A percentile compares a stretch with the other conserved stretches of the same genome.
Conservation (phyloP, 2,797 vertebrate genomes). For the Clarias fuscus region DNA sequence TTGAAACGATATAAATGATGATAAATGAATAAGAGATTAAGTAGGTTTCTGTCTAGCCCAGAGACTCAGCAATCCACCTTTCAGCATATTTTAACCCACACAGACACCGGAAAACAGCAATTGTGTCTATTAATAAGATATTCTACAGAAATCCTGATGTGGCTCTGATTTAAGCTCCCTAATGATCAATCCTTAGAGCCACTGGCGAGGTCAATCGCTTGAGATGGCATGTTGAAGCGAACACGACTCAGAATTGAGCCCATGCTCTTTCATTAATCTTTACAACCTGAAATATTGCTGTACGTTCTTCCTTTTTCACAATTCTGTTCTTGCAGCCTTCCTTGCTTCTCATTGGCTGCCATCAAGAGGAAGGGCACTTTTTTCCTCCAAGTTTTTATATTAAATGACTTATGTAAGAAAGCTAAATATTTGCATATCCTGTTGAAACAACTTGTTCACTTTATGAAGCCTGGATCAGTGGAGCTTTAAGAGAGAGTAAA, state of each 20-base stretch:
- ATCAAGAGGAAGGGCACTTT: conserved; percentile 52
- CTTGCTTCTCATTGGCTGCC: conserved; percentile 57
- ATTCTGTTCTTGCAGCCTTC: conserved; percentile 9
- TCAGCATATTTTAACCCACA: not conserved
- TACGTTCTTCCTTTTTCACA: not conserved
- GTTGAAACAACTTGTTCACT: conserved; percentile 70
- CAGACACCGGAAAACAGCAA: not conserved
- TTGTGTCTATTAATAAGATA: not conserved
- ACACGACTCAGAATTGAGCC: not conserved
- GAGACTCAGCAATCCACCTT: not conserved
- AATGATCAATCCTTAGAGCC: not conserved
- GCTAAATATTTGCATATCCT: conserved; percentile 72
- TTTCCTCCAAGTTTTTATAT: conserved; percentile 73
- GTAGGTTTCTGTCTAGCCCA: too few species aligned
- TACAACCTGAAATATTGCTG: not conserved
- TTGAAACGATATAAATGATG: not conserved
- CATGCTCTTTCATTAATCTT: not conserved
- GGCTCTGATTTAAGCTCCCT: not conserved
- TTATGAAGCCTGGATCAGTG: conserved; percentile 62
- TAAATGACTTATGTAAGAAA: conserved; percentile 69
- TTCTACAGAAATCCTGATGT: not conserved
- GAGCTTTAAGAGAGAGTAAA: conserved; percentile 27
- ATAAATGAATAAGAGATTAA: too few species aligned
- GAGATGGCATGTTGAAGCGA: not conserved
- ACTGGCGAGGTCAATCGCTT: too few species aligned